A percentile compares a stretch with the other conserved stretches of the same genome.
Evolutionary conservation across 2,113 vertebrate species (phyloP).

Genomic region (Embiotoca jacksoni): DNA sequence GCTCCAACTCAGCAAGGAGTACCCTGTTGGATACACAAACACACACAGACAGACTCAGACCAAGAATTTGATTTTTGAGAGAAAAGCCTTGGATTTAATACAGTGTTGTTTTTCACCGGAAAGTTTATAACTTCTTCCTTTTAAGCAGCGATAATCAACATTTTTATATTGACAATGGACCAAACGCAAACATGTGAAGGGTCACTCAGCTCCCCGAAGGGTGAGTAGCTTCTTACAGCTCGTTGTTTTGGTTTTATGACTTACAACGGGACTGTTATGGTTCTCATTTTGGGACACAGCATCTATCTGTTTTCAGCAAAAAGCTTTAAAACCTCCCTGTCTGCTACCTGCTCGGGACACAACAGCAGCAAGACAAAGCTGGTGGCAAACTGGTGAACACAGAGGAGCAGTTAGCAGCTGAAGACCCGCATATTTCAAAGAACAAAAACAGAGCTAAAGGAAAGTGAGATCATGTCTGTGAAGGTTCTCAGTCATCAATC

Average conservation of each 20-base stretch:
- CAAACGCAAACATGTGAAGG: not conserved
- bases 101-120: not conserved
- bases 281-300: not conserved
- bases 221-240: not conserved
- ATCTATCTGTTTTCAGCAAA: not conserved
- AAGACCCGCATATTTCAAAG: not conserved
- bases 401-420: not conserved
- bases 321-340: not conserved
- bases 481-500: no score
- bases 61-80: not conserved
- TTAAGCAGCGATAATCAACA: no score
- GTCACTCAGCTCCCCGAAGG: no score
- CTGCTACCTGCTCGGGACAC: not conserved
- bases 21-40: conserved; percentile 82
- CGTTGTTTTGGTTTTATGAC: conserved; percentile 17
- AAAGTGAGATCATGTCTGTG: no score
- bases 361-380: not conserved
- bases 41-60: conserved; percentile 16
- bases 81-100: conserved; percentile 1
- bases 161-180: no score
- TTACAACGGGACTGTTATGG: not conserved
- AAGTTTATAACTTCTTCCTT: no score
- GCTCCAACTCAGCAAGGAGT: conserved; percentile 96
- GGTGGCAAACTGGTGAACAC: not conserved
- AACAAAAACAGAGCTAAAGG: not conserved